phyloP scores from a whole-genome alignment of 1,140 invertebrate genomes.

The Lycorma delicatula region DNA sequence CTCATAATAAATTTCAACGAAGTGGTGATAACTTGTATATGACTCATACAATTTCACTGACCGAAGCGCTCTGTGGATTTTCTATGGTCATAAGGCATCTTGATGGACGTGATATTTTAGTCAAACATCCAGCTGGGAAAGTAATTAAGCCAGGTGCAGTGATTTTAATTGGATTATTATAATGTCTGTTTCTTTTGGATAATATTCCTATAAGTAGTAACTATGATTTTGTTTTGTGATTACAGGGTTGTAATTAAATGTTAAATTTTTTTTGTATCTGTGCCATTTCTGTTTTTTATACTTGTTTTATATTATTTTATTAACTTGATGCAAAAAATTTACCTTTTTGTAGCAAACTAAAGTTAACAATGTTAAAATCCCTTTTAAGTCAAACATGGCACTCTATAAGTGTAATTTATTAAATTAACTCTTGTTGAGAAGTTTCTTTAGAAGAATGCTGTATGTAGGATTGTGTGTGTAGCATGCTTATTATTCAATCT shows the following conservation, averaged over 20 bases:
- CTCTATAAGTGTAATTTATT: no score
- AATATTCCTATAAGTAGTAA: background rate
- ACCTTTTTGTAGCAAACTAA: no score
- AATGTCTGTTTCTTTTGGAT: background rate
- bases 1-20: conserved; percentile 68
- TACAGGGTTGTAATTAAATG: no score
- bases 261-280: background rate
- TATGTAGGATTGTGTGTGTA: no score
- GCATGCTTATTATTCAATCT: no score
- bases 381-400: no score
- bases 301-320: conserved; percentile 38
- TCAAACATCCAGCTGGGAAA: conserved; percentile 61
- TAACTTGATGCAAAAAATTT: conserved; percentile 18
- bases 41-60: conserved; percentile 61
- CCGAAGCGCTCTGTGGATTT: conserved; percentile 88
- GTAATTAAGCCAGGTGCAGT: conserved; percentile 54
- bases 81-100: conserved; percentile 71
- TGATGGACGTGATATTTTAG: conserved; percentile 68
- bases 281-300: background rate
- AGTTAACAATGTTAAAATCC: no score
- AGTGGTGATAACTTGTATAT: conserved; percentile 67
- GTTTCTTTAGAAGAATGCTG: no score
- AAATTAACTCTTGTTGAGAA: no score
- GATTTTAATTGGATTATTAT: background rate
- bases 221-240: background rate